Base-by-base conservation (phyloP, 2,797 vertebrate species). In the Anableps anableps region DNA sequence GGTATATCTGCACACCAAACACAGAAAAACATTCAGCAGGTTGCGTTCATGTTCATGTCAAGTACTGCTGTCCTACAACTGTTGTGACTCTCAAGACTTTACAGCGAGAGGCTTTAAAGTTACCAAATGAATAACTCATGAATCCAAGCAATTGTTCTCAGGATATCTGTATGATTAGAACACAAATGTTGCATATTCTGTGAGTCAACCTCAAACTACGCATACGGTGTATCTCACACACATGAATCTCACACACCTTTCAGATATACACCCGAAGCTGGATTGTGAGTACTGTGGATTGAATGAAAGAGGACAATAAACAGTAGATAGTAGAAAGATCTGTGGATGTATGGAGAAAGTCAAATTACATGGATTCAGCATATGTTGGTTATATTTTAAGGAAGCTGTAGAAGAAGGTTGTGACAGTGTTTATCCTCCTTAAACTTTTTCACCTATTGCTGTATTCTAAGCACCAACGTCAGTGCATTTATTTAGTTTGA, bases 1-100 rank as follows among this genome's bases (percentile, higher is more conserved):
- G 58, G 74, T 77, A 89, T 82, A 68, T 75, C 93, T 89, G 86
- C 86, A 88, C 79, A 76, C 51, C 29, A 87, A 41, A 88, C 53
- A 86, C 43, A 85, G n/a, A 77, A 2, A 77, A 38, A 10, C 1
- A 72, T 47, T 29, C 31, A 50, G 85, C 43, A 84, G 71, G 23
- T 19, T 60, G 7, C 36, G n/a, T 51, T 55, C 74, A 83, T 4
- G 5, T 72, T 75, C 38, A 74, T 31, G 21, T 1, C 51, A 45
- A 73, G 11, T 2, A 45, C 43, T 11, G 10, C 43, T 45, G 43
- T 45, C 43, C 31, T 41, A 8, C 21, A 60, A 53, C 11, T 31
- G 50, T 4, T 29, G 14, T 66, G 34, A 34, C 29, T 45, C 43
- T 10, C 43, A 45, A 11, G 7, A 45, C 9, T 10, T 45, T 45